These are phyloP conservation scores for Drusus annulatus DNA, from an alignment of 1,140 invertebrate genomes.

Conservation along the genomic window DNA sequence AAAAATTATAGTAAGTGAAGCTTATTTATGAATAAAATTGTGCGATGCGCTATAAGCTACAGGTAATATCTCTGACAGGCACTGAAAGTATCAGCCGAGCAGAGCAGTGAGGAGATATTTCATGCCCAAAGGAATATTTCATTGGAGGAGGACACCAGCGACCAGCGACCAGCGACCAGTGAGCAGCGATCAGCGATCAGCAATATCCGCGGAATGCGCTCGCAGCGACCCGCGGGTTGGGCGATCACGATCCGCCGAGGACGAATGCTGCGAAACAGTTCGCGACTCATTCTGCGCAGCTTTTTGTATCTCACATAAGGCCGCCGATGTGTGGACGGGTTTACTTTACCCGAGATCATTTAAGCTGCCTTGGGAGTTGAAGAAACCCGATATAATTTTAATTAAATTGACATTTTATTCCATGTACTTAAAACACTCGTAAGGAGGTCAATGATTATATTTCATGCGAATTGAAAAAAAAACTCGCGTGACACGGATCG, in stretches of 20 bases:
- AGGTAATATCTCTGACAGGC: too few species aligned
- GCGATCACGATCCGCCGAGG: slow-evolving; percentile 53
- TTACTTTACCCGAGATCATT: slow-evolving; percentile 18
- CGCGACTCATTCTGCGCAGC: slow-evolving; percentile 24
- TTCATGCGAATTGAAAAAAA: too few species aligned
- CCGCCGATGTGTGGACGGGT: slow-evolving; percentile 29
- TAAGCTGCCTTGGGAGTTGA: slow-evolving; percentile 9
- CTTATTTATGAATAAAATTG: too few species aligned
- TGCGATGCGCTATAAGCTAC: too few species aligned
- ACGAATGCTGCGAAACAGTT: slow-evolving; percentile 33
- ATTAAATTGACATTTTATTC: slow-evolving; percentile 8
- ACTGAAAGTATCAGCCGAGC: slow-evolving; percentile 4
- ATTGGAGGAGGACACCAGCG: slow-evolving; percentile 22
- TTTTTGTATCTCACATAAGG: slow-evolving; percentile 25
- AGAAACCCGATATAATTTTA: not conserved
- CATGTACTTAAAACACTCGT: too few species aligned
- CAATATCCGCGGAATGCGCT: slow-evolving; percentile 43
- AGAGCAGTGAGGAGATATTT: slow-evolving; percentile 30
- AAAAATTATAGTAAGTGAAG: too few species aligned
- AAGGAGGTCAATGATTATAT: too few species aligned
- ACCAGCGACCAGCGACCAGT: too few species aligned
- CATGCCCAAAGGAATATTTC: slow-evolving; percentile 29
- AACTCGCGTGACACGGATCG: too few species aligned
- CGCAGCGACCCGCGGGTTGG: slow-evolving; percentile 43
- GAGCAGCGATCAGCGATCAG: not conserved